Conservation (phyloP, 2,113 vertebrate genomes). For the Numida meleagris region DNA sequence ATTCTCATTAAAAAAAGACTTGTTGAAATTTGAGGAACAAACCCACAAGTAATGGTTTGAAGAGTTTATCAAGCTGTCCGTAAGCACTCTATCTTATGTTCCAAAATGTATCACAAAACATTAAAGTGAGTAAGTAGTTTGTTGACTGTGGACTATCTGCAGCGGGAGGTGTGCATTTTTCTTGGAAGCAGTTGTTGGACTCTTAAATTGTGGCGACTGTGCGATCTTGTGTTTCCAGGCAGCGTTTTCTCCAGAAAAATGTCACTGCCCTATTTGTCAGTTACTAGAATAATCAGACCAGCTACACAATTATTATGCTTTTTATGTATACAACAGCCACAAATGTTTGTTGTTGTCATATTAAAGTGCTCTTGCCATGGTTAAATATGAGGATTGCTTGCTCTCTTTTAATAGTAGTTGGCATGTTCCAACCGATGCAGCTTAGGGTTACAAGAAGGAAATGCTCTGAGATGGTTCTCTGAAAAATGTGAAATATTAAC, state of each 20-base stretch:
- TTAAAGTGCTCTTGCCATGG: neutral
- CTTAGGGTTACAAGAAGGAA: neutral
- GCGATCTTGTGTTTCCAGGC: neutral
- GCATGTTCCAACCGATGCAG: neutral
- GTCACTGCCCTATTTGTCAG: neutral
- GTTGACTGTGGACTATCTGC: no score
- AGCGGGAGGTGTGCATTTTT: neutral
- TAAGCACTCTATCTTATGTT: neutral
- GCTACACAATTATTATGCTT: accelerated
- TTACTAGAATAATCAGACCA: neutral
- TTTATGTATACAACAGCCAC: neutral
- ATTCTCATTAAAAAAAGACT: neutral
- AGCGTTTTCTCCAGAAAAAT: neutral
- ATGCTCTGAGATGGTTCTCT: neutral
- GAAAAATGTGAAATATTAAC: neutral
- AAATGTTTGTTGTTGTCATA: neutral
- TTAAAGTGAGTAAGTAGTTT: neutral
- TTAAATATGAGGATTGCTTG: neutral
- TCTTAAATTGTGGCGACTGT: neutral
- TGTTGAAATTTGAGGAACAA: neutral
- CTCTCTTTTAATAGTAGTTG: neutral
- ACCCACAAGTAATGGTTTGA: neutral
- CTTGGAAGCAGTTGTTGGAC: neutral
- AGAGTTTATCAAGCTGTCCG: neutral
- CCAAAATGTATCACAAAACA: neutral